Conservation (phyloP, 2,113 vertebrate genomes). For the Trachemys scripta region DNA sequence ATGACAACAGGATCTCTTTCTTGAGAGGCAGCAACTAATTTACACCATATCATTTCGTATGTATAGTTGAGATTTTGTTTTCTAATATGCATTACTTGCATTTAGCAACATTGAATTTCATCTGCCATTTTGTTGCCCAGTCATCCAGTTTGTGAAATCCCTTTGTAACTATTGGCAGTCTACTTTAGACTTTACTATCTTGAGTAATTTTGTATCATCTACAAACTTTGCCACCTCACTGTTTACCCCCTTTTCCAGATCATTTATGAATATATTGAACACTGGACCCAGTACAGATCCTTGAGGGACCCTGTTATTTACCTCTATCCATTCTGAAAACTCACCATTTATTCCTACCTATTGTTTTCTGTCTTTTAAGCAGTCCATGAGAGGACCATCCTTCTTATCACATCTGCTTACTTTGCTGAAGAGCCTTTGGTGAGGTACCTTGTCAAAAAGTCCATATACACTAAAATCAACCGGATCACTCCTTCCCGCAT, state of each 20-base stretch:
- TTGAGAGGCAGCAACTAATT: neutral
- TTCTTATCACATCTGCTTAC: neutral
- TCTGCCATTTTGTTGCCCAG: neutral
- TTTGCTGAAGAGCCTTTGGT: neutral
- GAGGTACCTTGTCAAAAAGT: neutral
- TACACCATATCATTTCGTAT: neutral
- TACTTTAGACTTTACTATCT: neutral
- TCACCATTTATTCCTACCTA: neutral
- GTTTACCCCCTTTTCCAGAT: no score
- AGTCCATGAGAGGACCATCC: neutral
- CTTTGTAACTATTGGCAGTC: neutral
- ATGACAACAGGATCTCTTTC: neutral
- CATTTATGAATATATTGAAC: no score
- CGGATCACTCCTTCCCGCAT: neutral
- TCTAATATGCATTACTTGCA: neutral
- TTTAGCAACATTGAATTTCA: neutral
- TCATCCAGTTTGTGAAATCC: neutral
- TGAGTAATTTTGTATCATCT: neutral
- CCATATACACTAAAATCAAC: neutral
- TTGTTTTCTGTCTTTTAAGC: neutral
- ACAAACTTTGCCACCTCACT: neutral
- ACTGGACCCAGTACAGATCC: neutral
- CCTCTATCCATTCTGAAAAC: neutral
- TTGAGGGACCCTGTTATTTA: neutral
- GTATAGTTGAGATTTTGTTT: neutral